Conservation (phyloP, 1,140 invertebrate species). For the Bicyclus anynana region DNA sequence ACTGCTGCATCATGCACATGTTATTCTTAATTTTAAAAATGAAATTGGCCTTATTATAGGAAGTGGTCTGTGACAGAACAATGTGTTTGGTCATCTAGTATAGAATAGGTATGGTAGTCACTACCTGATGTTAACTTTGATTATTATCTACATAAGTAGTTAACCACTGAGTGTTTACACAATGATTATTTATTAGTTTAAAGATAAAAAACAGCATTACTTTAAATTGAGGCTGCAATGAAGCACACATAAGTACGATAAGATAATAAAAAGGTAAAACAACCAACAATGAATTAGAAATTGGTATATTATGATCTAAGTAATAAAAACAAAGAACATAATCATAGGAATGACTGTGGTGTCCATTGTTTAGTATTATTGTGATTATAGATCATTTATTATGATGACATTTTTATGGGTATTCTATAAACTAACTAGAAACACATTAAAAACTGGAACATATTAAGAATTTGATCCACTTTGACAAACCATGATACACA, state of each 20-base stretch:
- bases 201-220: background rate
- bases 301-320: background rate
- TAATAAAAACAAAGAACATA: slow-evolving; percentile 2
- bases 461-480: background rate
- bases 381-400: background rate
- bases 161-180: too few species aligned
- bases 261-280: background rate
- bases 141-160: too few species aligned
- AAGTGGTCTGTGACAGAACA: too few species aligned
- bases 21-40: too few species aligned
- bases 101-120: background rate
- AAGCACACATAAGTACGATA: background rate
- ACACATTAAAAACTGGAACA: background rate
- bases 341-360: background rate
- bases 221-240: slow-evolving; percentile 1
- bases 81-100: too few species aligned
- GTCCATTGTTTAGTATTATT: background rate
- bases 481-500: background rate
- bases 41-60: too few species aligned
- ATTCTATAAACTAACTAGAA: background rate
- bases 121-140: background rate
- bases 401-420: background rate
- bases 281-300: background rate
- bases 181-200: background rate
- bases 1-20: too few species aligned